These are phyloP conservation scores for Apaloderma vittatum DNA, from an alignment of 2,113 vertebrate genomes.

Conservation along the genomic window DNA sequence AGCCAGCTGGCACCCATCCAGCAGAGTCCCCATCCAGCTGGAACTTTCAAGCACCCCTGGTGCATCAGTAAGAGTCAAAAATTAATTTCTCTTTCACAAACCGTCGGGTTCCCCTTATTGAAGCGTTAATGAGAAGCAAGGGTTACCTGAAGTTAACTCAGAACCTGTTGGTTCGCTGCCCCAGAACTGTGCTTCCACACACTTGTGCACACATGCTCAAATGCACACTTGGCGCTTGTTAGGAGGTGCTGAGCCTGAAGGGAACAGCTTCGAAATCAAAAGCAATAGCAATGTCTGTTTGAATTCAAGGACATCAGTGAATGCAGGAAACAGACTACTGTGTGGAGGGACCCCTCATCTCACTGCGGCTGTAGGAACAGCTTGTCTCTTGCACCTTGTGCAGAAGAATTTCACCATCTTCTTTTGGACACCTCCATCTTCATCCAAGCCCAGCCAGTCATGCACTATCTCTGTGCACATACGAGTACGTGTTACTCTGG, in stretches of 20 bases:
- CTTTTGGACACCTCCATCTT: not conserved
- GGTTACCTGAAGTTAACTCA: not conserved
- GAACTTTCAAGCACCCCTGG: not conserved
- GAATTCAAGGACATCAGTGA: not conserved
- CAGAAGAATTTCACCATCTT: not conserved
- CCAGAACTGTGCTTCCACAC: rapidly evolving
- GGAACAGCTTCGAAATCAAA: not conserved
- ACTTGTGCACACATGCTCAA: not conserved
- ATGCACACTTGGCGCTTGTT: not conserved
- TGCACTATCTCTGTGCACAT: not conserved
- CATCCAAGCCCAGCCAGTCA: not conserved
- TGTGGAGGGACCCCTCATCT: not conserved
- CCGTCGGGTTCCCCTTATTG: not conserved
- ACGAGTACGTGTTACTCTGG: not conserved
- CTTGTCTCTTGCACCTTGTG: not conserved
- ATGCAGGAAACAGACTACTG: not conserved
- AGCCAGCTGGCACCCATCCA: not conserved
- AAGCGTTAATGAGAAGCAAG: not conserved
- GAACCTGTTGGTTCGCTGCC: not conserved
- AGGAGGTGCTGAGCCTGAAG: not conserved
- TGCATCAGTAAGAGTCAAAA: not conserved
- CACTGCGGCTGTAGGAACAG: not conserved
- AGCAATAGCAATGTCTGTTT: not conserved
- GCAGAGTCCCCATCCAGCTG: not conserved
- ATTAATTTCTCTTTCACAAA: not conserved